Evolutionary conservation across 1,140 invertebrate species (phyloP).

Genomic region (Caerostris darwini): DNA sequence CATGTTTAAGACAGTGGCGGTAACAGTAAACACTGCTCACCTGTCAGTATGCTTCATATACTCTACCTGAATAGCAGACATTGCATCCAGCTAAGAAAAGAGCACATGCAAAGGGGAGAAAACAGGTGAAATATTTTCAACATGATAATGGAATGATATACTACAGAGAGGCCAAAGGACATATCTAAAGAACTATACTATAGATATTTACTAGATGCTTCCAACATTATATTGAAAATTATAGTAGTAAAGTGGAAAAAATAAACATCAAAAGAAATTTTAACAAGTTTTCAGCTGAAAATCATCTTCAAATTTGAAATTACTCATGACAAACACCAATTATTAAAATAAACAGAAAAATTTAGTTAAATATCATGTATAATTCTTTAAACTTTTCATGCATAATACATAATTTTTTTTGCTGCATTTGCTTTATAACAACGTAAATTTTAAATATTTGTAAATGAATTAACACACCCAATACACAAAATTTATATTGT

Average conservation of each 20-base stretch:
- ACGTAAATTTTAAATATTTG: no score
- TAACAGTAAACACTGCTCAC: slow-evolving; percentile 58
- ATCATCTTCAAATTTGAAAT: neutral
- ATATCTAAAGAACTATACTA: neutral
- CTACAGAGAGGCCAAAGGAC: neutral
- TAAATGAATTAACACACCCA: no score
- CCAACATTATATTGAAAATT: neutral
- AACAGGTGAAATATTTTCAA: slow-evolving; percentile 25
- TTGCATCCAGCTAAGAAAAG: slow-evolving; percentile 45
- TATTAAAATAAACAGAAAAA: no score
- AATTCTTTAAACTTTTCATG: no score
- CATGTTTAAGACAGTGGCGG: neutral
- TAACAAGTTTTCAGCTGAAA: neutral
- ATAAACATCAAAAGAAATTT: neutral
- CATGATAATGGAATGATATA: neutral
- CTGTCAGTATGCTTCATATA: slow-evolving; percentile 54
- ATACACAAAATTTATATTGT: no score
- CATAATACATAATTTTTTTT: no score
- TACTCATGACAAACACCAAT: neutral
- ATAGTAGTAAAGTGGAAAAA: neutral
- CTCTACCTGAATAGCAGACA: slow-evolving; percentile 63
- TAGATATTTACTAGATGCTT: slow-evolving; percentile 14
- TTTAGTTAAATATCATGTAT: no score
- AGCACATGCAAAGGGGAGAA: neutral
- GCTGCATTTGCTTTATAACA: no score